Conservation (phyloP, 1,140 invertebrate genomes). For the Caenorhabditis latens region DNA sequence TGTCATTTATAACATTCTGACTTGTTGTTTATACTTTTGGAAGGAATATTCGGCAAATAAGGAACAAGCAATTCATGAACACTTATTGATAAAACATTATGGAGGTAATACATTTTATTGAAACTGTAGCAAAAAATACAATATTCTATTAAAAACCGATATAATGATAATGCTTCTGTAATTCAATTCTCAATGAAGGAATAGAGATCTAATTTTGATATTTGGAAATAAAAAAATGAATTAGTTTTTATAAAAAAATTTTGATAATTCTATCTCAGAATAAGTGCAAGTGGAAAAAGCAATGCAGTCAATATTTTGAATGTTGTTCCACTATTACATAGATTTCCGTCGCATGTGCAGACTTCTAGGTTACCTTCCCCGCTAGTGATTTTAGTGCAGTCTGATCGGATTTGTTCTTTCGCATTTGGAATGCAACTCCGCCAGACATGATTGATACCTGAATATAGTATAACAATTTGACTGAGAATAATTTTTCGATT, state of each 20-base stretch:
- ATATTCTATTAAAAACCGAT: neutral
- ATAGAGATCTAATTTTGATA: slow-evolving; percentile 19
- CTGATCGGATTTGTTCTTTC: slow-evolving; percentile 71
- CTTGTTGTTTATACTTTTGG: no score
- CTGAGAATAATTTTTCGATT: no score
- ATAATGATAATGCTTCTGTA: no score
- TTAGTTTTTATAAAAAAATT: neutral
- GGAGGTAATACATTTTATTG: no score
- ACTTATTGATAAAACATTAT: no score
- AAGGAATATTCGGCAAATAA: no score
- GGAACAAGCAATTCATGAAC: no score
- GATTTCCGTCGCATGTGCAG: slow-evolving; percentile 73
- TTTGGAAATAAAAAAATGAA: neutral
- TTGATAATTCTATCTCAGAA: no score
- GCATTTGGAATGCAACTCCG: slow-evolving; percentile 73
- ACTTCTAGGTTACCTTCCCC: slow-evolving; percentile 74
- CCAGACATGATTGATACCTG: slow-evolving; percentile 70
- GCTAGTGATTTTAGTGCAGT: slow-evolving; percentile 71
- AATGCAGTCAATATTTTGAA: neutral
- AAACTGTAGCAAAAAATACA: neutral
- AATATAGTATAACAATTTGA: neutral
- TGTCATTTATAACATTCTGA: neutral
- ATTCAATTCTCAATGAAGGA: neutral
- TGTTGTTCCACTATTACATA: slow-evolving; percentile 66
- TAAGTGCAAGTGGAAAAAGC: neutral